Evolutionary conservation across 2,888 invertebrate genomes (phyloP).

Genomic region (Tetragonisca angustula): DNA sequence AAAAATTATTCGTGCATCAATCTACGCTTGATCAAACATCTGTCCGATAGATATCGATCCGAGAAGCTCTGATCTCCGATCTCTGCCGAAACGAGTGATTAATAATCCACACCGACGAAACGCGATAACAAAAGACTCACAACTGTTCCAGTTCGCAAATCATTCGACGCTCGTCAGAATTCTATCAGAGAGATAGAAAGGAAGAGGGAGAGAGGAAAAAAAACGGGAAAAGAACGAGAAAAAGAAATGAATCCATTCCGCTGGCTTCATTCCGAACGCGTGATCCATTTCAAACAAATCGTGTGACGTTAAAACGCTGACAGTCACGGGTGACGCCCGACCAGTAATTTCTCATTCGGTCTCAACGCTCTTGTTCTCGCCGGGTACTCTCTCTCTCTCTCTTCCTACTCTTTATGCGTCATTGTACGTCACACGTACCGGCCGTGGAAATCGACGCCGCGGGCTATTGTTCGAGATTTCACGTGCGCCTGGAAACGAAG

Average conservation of each 20-base stretch:
- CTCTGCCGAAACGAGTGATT: too few relatives aligned
- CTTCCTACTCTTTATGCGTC: constrained; percentile 53
- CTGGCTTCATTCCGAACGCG: background rate
- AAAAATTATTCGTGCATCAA: too few relatives aligned
- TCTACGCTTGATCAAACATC: too few relatives aligned
- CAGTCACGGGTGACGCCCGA: constrained; percentile 32
- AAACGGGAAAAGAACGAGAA: background rate
- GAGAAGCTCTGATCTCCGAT: too few relatives aligned
- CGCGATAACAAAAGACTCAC: background rate
- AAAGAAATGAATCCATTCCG: background rate
- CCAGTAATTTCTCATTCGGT: constrained; percentile 52
- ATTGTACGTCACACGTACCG: constrained; percentile 44
- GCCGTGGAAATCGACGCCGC: constrained; percentile 40
- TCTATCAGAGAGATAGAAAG: background rate
- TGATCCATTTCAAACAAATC: constrained; percentile 26
- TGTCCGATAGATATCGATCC: too few relatives aligned
- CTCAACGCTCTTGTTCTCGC: constrained; percentile 45
- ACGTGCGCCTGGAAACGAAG: constrained; percentile 45
- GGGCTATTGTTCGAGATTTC: constrained; percentile 39
- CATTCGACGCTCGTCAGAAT: background rate
- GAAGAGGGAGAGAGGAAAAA: too few relatives aligned
- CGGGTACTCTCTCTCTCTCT: constrained; percentile 1
- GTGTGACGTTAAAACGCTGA: constrained; percentile 34
- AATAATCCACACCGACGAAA: too few relatives aligned
- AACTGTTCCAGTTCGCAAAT: background rate